A percentile compares a stretch with the other conserved stretches of the same genome.
Conservation (phyloP, 2,797 vertebrate genomes). For the Danio aesculapii region DNA sequence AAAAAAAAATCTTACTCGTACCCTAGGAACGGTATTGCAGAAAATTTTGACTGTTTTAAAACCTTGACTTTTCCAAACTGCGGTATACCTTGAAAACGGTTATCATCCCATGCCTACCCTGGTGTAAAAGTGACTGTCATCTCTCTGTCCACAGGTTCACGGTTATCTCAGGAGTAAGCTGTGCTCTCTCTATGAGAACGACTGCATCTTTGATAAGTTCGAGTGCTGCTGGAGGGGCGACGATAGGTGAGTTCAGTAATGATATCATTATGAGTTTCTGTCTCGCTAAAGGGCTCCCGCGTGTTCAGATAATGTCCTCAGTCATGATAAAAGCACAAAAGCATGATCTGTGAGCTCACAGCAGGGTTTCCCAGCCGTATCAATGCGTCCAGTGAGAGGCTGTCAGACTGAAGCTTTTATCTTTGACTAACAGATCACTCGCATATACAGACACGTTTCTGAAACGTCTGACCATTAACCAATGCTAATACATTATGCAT, state of each 20-base stretch:
- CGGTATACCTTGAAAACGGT: too few relatives aligned
- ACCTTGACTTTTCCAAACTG: too few relatives aligned
- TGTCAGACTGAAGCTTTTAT: conserved; percentile 11
- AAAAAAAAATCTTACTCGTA: too few relatives aligned
- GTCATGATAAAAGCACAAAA: background rate
- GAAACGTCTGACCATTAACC: background rate
- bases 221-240: conserved; percentile 99
- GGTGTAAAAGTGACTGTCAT: background rate
- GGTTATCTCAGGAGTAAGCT: conserved; percentile 99
- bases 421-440: conserved; percentile 8
- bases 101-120: too few relatives aligned
- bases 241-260: conserved; percentile 82
- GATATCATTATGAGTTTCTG: background rate
- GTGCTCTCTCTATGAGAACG: conserved; percentile 98
- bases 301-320: background rate
- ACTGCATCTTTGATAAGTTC: conserved; percentile 99
- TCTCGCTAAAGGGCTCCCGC: background rate
- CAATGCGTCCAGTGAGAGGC: background rate
- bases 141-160: conserved; percentile 84
- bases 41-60: too few relatives aligned
- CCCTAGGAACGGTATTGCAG: too few relatives aligned
- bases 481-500: too few relatives aligned
- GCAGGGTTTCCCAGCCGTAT: background rate
- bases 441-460: background rate
- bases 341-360: background rate